These are phyloP conservation scores for Thymallus thymallus DNA, from an alignment of 2,113 vertebrate genomes.

Conservation along the genomic window DNA sequence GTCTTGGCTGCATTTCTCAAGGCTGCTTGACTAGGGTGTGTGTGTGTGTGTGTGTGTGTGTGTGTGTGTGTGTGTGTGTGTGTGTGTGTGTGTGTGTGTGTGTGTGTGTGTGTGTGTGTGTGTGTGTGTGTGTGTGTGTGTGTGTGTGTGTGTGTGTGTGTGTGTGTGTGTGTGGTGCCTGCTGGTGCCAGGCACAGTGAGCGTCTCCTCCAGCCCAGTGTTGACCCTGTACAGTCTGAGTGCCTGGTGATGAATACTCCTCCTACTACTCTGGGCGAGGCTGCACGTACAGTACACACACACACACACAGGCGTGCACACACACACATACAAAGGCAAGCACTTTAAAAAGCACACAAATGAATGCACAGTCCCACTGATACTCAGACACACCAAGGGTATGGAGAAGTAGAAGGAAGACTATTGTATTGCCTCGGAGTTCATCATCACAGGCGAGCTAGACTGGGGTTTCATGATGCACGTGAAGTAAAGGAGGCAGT, in stretches of 20 bases:
- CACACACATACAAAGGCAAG: conserved; percentile 10
- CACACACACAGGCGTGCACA: conserved; percentile 10
- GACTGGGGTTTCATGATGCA: background rate
- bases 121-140: too few species aligned
- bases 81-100: too few species aligned
- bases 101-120: too few species aligned
- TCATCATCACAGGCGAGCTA: background rate
- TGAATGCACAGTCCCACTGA: background rate
- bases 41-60: conserved; percentile 12
- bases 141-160: conserved; percentile 1
- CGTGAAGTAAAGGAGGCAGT: background rate
- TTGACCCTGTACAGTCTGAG: conserved; percentile 68
- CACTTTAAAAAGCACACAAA: background rate
- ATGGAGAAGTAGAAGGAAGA: background rate
- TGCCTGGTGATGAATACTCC: conserved; percentile 42
- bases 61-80: too few species aligned
- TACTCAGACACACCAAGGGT: background rate
- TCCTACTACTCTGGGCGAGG: conserved; percentile 65
- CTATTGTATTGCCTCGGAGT: too few species aligned
- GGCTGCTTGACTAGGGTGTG: conserved; percentile 51
- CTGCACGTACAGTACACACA: conserved; percentile 55
- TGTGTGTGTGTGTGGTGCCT: conserved; percentile 50
- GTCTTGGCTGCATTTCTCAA: conserved; percentile 41
- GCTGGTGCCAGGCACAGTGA: conserved; percentile 74
- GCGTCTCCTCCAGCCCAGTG: conserved; percentile 61